Conservation (phyloP, 2,113 vertebrate genomes). For the Actenoides hombroni region DNA sequence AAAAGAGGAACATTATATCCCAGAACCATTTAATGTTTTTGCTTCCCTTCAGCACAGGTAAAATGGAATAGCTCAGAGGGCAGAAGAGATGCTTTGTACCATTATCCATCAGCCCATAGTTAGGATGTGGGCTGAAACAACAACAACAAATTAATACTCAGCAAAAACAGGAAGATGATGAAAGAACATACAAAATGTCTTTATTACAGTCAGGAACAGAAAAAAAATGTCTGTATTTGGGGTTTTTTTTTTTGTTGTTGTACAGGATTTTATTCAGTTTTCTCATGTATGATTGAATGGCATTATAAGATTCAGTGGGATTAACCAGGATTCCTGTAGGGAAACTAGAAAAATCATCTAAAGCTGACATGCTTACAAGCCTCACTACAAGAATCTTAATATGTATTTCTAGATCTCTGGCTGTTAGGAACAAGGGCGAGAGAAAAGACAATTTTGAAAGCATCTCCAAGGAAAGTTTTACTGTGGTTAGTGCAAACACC, state of each 20-base stretch:
- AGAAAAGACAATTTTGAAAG: conserved; percentile 14
- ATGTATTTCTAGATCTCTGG: conserved; percentile 2
- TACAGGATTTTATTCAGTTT: neutral
- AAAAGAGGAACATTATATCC: neutral
- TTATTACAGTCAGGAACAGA: neutral
- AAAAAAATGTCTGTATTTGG: neutral
- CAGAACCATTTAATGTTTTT: neutral
- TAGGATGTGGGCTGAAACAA: neutral
- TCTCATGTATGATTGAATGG: conserved; percentile 20
- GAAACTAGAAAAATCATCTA: conserved; percentile 26
- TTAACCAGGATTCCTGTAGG: conserved; percentile 47
- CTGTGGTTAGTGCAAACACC: neutral
- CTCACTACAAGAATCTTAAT: conserved; percentile 42
- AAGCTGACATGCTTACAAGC: conserved; percentile 51
- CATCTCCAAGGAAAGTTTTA: conserved; percentile 1
- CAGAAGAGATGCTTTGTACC: neutral
- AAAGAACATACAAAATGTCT: neutral
- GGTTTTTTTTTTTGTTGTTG: neutral
- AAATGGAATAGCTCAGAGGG: neutral
- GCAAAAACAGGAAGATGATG: neutral
- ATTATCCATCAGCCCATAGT: neutral
- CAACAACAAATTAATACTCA: neutral
- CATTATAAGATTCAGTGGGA: conserved; percentile 50
- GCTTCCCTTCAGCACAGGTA: neutral
- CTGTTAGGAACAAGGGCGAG: neutral